Evolutionary conservation across 2,797 vertebrate genomes (phyloP).

Genomic region (Amblyraja radiata): DNA sequence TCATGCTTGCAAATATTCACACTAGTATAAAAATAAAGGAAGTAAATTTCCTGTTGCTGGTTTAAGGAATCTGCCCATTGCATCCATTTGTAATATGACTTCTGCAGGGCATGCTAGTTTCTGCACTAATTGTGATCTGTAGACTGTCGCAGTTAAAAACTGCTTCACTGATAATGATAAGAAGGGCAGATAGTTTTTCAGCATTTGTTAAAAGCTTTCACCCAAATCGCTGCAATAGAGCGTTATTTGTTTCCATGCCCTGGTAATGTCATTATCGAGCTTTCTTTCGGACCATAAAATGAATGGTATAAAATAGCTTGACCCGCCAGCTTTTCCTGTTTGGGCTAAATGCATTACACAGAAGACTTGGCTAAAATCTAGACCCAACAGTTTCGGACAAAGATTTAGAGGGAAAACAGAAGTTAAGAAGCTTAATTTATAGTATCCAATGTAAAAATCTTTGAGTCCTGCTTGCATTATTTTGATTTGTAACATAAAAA

Average conservation of each 20-base stretch:
- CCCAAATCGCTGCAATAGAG: not conserved
- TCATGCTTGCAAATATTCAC: slow-evolving; percentile 21
- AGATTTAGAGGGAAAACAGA: not conserved
- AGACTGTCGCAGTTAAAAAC: not conserved
- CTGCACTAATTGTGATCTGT: not conserved
- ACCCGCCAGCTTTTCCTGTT: not conserved
- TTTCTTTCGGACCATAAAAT: not conserved
- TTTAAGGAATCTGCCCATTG: slow-evolving; percentile 17
- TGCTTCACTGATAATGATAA: not conserved
- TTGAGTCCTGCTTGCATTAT: not conserved
- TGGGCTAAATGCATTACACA: slow-evolving; percentile 3
- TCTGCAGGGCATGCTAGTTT: not conserved
- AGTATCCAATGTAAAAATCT: slow-evolving; percentile 28
- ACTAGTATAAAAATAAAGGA: slow-evolving; percentile 30
- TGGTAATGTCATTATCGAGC: slow-evolving; percentile 3
- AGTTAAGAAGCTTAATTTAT: slow-evolving; percentile 5
- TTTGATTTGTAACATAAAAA: not conserved
- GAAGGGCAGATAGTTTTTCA: not conserved
- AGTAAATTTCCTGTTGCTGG: not conserved
- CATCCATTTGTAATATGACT: not conserved
- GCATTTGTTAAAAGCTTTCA: not conserved
- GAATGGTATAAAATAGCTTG: not conserved
- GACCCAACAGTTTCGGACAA: not conserved
- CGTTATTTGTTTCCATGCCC: not conserved
- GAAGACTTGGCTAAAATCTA: not conserved